Conservation (phyloP, 2,113 vertebrate genomes). For the Oncorhynchus clarkii region DNA sequence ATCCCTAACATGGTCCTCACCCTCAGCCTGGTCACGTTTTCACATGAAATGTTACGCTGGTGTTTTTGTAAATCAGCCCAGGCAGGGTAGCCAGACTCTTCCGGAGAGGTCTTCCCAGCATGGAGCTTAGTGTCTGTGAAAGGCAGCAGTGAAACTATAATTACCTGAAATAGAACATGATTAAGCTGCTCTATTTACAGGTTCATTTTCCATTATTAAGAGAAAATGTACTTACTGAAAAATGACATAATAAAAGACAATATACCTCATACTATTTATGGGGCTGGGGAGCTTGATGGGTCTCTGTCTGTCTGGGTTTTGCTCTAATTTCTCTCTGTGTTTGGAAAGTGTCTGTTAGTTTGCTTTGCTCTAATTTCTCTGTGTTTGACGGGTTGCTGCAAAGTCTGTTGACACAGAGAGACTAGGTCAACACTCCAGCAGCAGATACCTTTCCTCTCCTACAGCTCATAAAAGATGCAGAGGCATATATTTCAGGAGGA, state of each 20-base stretch:
- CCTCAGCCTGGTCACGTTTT: too few species aligned
- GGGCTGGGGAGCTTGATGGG: too few species aligned
- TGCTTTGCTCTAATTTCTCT: not conserved
- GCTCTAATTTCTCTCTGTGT: not conserved
- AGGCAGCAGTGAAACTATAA: slow-evolving; percentile 6
- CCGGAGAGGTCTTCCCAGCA: not conserved
- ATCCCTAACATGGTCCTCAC: too few species aligned
- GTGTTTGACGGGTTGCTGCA: not conserved
- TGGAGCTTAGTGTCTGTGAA: not conserved
- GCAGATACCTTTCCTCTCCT: slow-evolving; percentile 29
- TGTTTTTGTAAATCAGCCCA: slow-evolving; percentile 1
- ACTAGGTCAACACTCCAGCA: not conserved
- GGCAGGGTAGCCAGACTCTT: not conserved
- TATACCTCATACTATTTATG: not conserved
- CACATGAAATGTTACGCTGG: not conserved
- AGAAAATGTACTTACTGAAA: not conserved
- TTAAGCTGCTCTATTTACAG: slow-evolving; percentile 11
- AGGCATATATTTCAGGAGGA: slow-evolving; percentile 35
- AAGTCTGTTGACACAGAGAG: not conserved
- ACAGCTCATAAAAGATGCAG: slow-evolving; percentile 41
- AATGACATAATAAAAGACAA: not conserved
- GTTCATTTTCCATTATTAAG: not conserved
- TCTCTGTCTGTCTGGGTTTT: not conserved
- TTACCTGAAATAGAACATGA: slow-evolving; percentile 36
- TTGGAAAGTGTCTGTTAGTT: too few species aligned